Percentiles rank a stretch among this genome's conserved stretches.
Evolutionary conservation across 2,888 invertebrate species (phyloP).

Genomic region (Drosophila monieri): DNA sequence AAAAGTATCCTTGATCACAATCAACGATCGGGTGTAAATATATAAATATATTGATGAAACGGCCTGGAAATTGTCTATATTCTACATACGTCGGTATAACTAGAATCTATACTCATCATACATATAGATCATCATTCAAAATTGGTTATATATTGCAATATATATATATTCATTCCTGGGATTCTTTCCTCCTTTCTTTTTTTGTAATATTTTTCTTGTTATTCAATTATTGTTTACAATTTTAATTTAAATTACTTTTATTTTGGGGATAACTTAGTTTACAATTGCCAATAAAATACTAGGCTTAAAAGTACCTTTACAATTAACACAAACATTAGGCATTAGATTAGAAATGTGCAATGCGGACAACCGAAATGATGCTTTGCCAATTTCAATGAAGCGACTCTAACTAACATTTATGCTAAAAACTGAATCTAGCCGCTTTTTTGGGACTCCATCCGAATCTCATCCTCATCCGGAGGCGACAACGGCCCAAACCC

Average conservation of each 20-base stretch:
- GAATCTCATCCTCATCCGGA: background rate
- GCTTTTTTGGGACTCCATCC: constrained; percentile 23
- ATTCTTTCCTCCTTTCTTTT: constrained; percentile 3
- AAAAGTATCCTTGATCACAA: constrained; percentile 52
- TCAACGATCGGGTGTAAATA: constrained; percentile 35
- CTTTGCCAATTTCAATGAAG: constrained; percentile 52
- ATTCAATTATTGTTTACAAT: constrained; percentile 20
- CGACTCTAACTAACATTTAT: constrained; percentile 60
- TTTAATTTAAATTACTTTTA: constrained; percentile 30
- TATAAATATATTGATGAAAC: constrained; percentile 42
- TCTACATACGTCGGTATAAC: constrained; percentile 50
- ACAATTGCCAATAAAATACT: constrained; percentile 44
- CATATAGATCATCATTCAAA: constrained; percentile 45
- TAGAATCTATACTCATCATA: constrained; percentile 38
- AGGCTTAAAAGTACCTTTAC: constrained; percentile 58
- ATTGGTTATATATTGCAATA: constrained; percentile 51
- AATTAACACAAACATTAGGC: constrained; percentile 64
- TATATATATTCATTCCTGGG: constrained; percentile 24
- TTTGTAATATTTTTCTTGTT: constrained; percentile 7
- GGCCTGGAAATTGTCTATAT: constrained; percentile 61
- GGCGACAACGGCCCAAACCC: constrained; percentile 38
- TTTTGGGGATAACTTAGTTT: constrained; percentile 39
- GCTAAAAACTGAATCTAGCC: constrained; percentile 59
- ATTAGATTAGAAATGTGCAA: constrained; percentile 60
- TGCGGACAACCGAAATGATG: constrained; percentile 38